These are phyloP conservation scores for Esox masquinongy DNA, from an alignment of 2,797 vertebrate species.

Conservation along the genomic window DNA sequence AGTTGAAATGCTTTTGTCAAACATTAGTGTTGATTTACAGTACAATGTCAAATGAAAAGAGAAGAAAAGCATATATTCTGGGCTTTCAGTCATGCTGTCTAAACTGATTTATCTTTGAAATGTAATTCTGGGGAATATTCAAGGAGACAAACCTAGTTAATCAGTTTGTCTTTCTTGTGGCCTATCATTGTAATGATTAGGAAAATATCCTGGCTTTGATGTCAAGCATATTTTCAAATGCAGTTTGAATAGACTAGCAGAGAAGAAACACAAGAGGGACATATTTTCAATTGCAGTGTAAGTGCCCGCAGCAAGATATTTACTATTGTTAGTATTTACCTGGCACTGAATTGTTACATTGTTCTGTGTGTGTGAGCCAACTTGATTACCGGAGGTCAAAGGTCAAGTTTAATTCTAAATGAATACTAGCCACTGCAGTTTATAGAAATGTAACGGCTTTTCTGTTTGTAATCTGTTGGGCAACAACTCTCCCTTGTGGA, in stretches of 20 bases:
- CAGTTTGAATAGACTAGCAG: conserved; percentile 55
- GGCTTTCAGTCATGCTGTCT: conserved; percentile 48
- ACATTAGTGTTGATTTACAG: conserved; percentile 55
- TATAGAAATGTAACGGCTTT: not conserved
- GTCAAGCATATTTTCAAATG: conserved; percentile 56
- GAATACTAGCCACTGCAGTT: not conserved
- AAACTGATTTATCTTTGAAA: conserved; percentile 57
- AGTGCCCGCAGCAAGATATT: conserved; percentile 65
- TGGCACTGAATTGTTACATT: conserved; percentile 34
- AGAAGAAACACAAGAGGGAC: conserved; percentile 56
- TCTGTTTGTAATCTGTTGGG: conserved; percentile 53
- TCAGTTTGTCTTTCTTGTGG: conserved; percentile 57
- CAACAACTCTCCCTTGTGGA: conserved; percentile 75
- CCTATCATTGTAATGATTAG: conserved; percentile 52
- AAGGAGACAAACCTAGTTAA: conserved; percentile 53
- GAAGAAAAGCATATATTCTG: conserved; percentile 16
- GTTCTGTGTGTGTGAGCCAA: conserved; percentile 5
- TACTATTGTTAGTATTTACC: conserved; percentile 43
- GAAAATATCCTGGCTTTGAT: conserved; percentile 61
- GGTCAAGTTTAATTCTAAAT: not conserved
- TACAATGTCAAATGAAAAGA: conserved; percentile 45
- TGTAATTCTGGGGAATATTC: conserved; percentile 56
- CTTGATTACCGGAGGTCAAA: not conserved
- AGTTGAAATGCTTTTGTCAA: conserved; percentile 46
- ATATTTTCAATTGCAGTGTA: conserved; percentile 64